Conservation (phyloP, 2,888 invertebrate genomes). For the Epiblema foenella region DNA sequence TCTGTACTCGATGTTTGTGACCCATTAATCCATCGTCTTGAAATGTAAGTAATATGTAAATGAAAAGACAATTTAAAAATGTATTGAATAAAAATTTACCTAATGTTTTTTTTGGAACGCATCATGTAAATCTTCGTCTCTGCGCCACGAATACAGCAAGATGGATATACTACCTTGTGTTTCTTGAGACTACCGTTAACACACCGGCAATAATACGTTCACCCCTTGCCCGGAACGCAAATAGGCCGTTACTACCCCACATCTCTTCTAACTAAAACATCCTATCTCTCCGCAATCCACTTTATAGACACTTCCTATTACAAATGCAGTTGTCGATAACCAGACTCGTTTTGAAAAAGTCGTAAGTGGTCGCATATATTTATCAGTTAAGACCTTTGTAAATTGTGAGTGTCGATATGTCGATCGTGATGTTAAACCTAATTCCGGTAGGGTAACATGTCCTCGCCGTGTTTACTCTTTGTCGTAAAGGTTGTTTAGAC, state of each 20-base stretch:
- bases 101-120: neutral
- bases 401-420: constrained; percentile 65
- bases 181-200: constrained; percentile 25
- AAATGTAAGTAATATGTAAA: too few species aligned
- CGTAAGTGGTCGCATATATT: neutral
- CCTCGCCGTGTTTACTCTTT: constrained; percentile 70
- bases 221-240: constrained; percentile 64
- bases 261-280: constrained; percentile 18
- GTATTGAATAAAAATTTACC: too few species aligned
- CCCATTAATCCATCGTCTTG: too few species aligned
- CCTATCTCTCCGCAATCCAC: constrained; percentile 15
- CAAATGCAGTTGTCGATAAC: constrained; percentile 25
- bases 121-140: neutral
- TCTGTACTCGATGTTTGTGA: too few species aligned
- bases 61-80: too few species aligned
- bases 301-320: constrained; percentile 20
- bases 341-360: neutral
- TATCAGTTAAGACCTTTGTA: neutral
- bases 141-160: neutral
- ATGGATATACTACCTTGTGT: constrained; percentile 12
- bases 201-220: constrained; percentile 65
- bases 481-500: constrained; percentile 53
- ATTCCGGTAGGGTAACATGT: constrained; percentile 76
- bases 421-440: constrained; percentile 83
- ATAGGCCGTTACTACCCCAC: constrained; percentile 52